Base-by-base conservation (phyloP, 2,113 vertebrate species). In the Sisor rabdophorus region DNA sequence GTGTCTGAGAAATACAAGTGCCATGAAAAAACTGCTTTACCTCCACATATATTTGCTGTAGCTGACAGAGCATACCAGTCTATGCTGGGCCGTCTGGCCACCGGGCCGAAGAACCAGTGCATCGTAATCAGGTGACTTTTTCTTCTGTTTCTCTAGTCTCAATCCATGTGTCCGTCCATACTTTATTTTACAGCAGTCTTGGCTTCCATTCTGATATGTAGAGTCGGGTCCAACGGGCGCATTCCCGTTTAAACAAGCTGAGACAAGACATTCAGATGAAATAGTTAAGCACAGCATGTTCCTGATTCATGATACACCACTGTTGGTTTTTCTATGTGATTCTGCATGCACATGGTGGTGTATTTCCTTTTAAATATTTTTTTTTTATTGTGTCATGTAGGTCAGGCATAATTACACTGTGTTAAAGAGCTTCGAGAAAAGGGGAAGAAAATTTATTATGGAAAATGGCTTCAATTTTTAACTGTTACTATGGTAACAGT, bases 91-190 rank as follows among this genome's bases (percentile, higher is more conserved):
- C 68, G 59, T 1, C 26, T 87, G 24, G 77, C 82, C 1, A 78
- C 80, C 0, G 75, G 80, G 47, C 79, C 85, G 12, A 79, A 8
- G 32, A 91, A 79, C 81, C 91, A 91, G 69, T 89, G 90, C 20
- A 85, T 92, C 0, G 90, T 91, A 1, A 91, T 92, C 77, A 92
- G 91, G 91, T 91, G 73, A 86, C 84, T 32, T 11, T 44, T n/a
- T 63, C 7, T 53, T 12, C n/a, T 24, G 22, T 17, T 17, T 28
- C 6, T 59, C 12, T 15, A 30, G 22, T 53, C 50, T n/a, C n/a
- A n/a, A n/a, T n/a, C n/a, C 26, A 22, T 2, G 50, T 53, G 11
- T 65, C 12, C 60, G 2, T 28, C 2, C 20, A 17, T 11, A 26
- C 16, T 52, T 59, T 40, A 48, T 26, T 55, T 1, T 24, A 26